A percentile compares a stretch with the other conserved stretches of the same genome.
phyloP scores from a whole-genome alignment of 2,888 invertebrate genomes.

The Cantharis nigra region DNA sequence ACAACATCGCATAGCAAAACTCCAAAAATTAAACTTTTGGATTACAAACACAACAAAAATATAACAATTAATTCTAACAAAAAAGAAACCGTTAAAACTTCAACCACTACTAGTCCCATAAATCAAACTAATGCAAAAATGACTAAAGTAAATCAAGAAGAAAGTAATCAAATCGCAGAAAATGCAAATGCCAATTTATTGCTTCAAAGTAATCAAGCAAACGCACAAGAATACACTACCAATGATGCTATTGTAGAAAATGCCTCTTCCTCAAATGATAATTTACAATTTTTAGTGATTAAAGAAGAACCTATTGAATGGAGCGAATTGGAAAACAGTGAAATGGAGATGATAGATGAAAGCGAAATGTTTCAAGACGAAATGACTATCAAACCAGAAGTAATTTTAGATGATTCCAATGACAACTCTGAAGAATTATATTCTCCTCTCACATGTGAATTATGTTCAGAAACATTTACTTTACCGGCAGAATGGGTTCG shows the following conservation, averaged over 20 bases:
- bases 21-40: neutral
- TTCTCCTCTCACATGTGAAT: slow-evolving; percentile 79
- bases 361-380: slow-evolving; percentile 69
- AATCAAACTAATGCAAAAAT: neutral
- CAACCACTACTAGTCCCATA: neutral
- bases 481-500: slow-evolving; percentile 83
- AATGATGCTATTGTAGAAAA: neutral
- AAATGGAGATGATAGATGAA: slow-evolving; percentile 62
- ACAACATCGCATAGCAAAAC: neutral
- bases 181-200: neutral
- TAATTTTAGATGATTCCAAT: slow-evolving; percentile 43
- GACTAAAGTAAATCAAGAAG: neutral
- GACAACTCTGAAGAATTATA: slow-evolving; percentile 64
- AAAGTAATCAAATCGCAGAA: neutral
- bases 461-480: slow-evolving; percentile 82
- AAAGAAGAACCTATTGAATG: slow-evolving; percentile 74
- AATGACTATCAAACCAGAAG: slow-evolving; percentile 71
- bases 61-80: neutral
- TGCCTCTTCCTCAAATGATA: slow-evolving; percentile 28
- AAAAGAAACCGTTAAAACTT: neutral
- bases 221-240: neutral
- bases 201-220: neutral
- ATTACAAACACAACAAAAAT: neutral
- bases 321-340: slow-evolving; percentile 68
- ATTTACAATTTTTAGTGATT: slow-evolving; percentile 52